These are phyloP conservation scores for Campylorhamphus procurvoides DNA, from an alignment of 2,113 vertebrate genomes.

Conservation along the genomic window DNA sequence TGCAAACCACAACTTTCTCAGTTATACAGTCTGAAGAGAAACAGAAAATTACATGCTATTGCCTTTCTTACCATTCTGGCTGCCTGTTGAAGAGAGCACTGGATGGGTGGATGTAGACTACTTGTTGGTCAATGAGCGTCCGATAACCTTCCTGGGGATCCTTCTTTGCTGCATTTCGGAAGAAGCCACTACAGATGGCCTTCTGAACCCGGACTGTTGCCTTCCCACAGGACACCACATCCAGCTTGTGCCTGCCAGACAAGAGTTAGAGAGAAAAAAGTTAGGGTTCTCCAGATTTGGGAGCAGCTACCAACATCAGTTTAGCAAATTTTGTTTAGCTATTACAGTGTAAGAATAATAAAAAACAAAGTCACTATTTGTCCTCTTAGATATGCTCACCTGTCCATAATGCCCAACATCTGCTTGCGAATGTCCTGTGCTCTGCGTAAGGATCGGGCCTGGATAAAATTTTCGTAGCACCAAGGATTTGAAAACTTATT, in stretches of 20 bases:
- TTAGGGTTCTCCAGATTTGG: not conserved
- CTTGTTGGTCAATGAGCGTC: conserved; percentile 96
- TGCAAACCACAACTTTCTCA: not conserved
- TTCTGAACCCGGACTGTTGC: conserved; percentile 97
- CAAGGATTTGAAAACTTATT: conserved; percentile 99
- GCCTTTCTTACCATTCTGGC: conserved; percentile 88
- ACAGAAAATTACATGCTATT: accelerated
- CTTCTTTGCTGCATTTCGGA: conserved; percentile 96
- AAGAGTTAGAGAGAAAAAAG: not conserved
- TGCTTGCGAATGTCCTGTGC: conserved; percentile 98
- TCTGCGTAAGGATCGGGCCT: conserved; percentile 92
- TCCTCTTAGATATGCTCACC: conserved; percentile 66
- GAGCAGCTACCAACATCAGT: not conserved
- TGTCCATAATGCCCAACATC: conserved; percentile 99
- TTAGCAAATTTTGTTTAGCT: not conserved
- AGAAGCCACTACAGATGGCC: conserved; percentile 98
- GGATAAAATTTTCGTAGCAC: conserved; percentile 99
- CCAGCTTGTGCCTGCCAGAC: conserved; percentile 89
- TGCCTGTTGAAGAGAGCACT: conserved; percentile 98
- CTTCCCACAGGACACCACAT: conserved; percentile 97
- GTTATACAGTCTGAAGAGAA: not conserved
- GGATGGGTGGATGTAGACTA: conserved; percentile 98
- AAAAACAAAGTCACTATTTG: not conserved
- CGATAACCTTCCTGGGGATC: conserved; percentile 97
- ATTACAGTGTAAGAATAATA: not conserved